Percentiles rank a stretch among this genome's conserved stretches.
Evolutionary conservation across 2,888 invertebrate species (phyloP).

Genomic region (Sarcophaga rosellei): DNA sequence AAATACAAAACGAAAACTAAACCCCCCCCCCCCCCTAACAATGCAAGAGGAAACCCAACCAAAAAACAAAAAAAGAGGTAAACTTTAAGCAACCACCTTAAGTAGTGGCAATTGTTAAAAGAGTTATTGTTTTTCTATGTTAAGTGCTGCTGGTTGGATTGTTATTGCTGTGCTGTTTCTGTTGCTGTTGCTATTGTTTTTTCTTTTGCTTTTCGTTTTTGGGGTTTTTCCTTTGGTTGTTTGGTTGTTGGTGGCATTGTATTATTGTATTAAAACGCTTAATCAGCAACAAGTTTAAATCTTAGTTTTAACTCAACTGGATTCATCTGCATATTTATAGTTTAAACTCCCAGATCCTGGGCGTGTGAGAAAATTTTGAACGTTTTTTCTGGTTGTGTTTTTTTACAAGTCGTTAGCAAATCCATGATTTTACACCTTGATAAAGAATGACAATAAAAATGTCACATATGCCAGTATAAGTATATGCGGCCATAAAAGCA

Average conservation of each 20-base stretch:
- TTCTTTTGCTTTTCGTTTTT: slow-evolving; percentile 24
- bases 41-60: neutral
- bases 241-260: slow-evolving; percentile 9
- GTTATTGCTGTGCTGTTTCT: slow-evolving; percentile 40
- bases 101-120: slow-evolving; percentile 68
- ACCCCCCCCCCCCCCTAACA: neutral
- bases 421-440: slow-evolving; percentile 67
- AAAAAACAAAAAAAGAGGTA: slow-evolving; percentile 39
- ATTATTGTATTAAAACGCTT: slow-evolving; percentile 60
- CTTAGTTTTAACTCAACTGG: slow-evolving; percentile 53
- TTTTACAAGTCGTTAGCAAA: slow-evolving; percentile 49
- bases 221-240: neutral
- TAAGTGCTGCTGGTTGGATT: slow-evolving; percentile 62
- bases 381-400: neutral
- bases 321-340: slow-evolving; percentile 66
- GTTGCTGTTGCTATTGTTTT: slow-evolving; percentile 27
- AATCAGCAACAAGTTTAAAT: slow-evolving; percentile 62
- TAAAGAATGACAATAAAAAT: slow-evolving; percentile 64
- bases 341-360: slow-evolving; percentile 65
- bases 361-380: slow-evolving; percentile 55
- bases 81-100: slow-evolving; percentile 63
- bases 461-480: slow-evolving; percentile 42
- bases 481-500: slow-evolving; percentile 44
- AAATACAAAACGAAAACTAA: slow-evolving; percentile 42
- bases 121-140: slow-evolving; percentile 65